Evolutionary conservation across 2,113 vertebrate species (phyloP).

Genomic region (Scortum barcoo): DNA sequence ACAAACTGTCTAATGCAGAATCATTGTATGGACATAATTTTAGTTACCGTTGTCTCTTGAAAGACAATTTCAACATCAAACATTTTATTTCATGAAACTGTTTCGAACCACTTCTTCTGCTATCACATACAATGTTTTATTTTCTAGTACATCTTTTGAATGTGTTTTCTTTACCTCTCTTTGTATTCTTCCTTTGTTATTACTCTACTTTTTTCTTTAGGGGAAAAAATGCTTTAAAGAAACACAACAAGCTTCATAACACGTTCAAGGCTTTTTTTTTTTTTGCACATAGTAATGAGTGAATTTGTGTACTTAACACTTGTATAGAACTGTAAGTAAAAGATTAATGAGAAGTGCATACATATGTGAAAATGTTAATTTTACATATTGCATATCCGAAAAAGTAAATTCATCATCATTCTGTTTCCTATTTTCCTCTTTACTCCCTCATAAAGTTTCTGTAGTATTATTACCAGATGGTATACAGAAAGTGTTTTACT

Average conservation of each 20-base stretch:
- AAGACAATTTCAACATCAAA: too few species aligned
- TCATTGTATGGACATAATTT: too few species aligned
- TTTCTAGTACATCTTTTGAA: neutral
- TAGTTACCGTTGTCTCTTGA: too few species aligned
- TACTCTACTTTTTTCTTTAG: too few species aligned
- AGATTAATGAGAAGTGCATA: neutral
- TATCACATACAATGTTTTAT: too few species aligned
- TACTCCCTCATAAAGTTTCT: constrained; percentile 13
- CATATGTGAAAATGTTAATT: neutral
- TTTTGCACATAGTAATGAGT: accelerated
- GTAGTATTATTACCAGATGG: constrained; percentile 36
- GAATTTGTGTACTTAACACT: neutral
- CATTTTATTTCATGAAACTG: neutral
- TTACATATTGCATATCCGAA: too few species aligned
- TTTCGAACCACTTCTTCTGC: neutral
- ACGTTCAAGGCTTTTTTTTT: neutral
- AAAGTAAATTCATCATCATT: neutral
- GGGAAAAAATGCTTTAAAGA: too few species aligned
- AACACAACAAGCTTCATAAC: neutral
- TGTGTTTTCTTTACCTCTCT: neutral
- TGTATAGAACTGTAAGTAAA: neutral
- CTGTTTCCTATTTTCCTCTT: constrained; percentile 12
- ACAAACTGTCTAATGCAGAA: too few species aligned
- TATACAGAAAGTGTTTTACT: constrained; percentile 7
- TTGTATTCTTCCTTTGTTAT: neutral